These are phyloP conservation scores for Heliocidaris erythrogramma DNA, from an alignment of 35 echinoderm and acorn worm genomes.

Conservation along the genomic window DNA sequence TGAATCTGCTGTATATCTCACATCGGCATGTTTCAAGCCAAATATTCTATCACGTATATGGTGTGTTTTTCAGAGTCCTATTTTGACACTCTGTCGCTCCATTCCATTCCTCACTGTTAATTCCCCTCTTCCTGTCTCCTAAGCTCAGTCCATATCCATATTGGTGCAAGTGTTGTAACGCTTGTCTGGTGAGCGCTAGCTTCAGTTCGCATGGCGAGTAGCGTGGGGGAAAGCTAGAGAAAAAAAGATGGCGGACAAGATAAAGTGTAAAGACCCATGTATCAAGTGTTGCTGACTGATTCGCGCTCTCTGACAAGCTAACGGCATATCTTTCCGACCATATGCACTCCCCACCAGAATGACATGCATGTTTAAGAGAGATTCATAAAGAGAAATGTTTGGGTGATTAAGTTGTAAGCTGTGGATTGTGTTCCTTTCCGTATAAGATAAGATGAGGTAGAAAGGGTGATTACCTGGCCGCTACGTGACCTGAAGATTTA, in stretches of 20 bases:
- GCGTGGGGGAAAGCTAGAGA: neutral
- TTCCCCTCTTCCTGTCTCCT: neutral
- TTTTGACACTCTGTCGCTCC: neutral
- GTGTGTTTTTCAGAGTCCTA: slow-evolving; percentile 10
- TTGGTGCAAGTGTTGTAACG: neutral
- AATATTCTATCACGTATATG: neutral
- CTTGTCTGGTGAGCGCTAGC: slow-evolving; percentile 6
- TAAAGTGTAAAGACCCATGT: neutral
- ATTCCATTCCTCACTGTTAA: neutral
- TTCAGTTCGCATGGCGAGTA: neutral
- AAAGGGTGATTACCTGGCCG: neutral
- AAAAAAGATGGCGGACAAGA: neutral
- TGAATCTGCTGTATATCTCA: neutral
- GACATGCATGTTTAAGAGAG: neutral
- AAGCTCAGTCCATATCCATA: slow-evolving; percentile 1
- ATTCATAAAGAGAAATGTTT: slow-evolving; percentile 5
- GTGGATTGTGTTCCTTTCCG: neutral
- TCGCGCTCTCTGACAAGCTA: neutral
- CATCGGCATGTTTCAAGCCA: neutral
- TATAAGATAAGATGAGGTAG: neutral
- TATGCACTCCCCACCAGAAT: neutral
- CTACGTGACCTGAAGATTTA: neutral
- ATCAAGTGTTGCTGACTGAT: neutral
- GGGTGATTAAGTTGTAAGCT: neutral
- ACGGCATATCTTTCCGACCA: slow-evolving; percentile 15